Conservation (phyloP, 2,113 vertebrate genomes). For the Oryzias melastigma region DNA sequence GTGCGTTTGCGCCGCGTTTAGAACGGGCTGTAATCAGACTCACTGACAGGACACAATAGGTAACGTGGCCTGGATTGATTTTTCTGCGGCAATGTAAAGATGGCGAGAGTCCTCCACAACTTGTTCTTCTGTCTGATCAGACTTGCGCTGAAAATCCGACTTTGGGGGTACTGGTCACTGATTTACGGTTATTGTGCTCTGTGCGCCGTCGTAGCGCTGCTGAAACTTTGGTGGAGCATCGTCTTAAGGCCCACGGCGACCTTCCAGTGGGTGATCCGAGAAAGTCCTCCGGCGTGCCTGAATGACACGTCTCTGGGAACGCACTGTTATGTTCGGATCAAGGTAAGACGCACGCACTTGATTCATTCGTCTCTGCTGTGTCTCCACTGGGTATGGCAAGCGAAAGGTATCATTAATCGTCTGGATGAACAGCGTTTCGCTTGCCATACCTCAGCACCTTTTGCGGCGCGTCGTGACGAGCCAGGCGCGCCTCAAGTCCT, state of each 20-base stretch:
- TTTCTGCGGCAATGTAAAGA: slow-evolving; percentile 74
- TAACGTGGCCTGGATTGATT: slow-evolving; percentile 45
- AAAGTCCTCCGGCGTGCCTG: slow-evolving; percentile 87
- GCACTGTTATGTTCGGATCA: slow-evolving; percentile 95
- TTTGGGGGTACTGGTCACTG: slow-evolving; percentile 86
- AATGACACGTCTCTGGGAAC: slow-evolving; percentile 94
- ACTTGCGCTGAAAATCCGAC: slow-evolving; percentile 75
- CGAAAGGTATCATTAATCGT: too few relatives aligned
- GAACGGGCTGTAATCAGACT: slow-evolving; percentile 33
- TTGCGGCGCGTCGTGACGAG: slow-evolving; percentile 36
- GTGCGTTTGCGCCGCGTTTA: slow-evolving; percentile 47
- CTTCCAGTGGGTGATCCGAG: slow-evolving; percentile 85
- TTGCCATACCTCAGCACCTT: slow-evolving; percentile 7
- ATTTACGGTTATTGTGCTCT: slow-evolving; percentile 87
- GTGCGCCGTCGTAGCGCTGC: slow-evolving; percentile 82
- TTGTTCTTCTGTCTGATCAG: slow-evolving; percentile 74
- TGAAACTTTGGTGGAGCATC: slow-evolving; percentile 93
- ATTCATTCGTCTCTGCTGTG: not conserved
- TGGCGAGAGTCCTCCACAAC: slow-evolving; percentile 83
- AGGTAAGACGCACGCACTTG: slow-evolving; percentile 74
- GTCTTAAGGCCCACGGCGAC: slow-evolving; percentile 81
- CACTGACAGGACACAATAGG: slow-evolving; percentile 32
- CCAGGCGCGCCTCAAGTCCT: slow-evolving; percentile 33
- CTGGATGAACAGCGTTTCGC: too few relatives aligned
- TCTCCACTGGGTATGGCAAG: too few relatives aligned